phyloP scores from a whole-genome alignment of 37 sponge, comb jelly and placozoan species.

The Halichondria panicea region DNA sequence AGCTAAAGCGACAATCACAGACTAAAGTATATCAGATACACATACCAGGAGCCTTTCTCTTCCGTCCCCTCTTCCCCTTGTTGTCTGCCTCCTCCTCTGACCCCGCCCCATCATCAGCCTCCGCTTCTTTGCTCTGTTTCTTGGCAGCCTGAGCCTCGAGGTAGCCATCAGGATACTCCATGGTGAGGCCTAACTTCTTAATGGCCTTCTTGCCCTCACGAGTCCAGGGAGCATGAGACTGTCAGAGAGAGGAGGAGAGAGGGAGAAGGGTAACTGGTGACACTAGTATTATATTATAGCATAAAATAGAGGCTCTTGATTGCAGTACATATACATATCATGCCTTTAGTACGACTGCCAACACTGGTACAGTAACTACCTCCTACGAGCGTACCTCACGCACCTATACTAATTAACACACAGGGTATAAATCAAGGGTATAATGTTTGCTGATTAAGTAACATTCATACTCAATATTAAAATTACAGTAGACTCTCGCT shows the following conservation, averaged over 20 bases:
- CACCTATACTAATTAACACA: not conserved
- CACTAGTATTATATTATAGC: not conserved
- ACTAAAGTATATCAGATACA: no score
- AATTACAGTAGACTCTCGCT: no score
- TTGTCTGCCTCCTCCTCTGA: slow-evolving; percentile 12
- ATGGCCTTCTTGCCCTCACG: slow-evolving; percentile 67
- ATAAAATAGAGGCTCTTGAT: no score
- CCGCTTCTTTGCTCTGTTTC: slow-evolving; percentile 14
- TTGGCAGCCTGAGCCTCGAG: slow-evolving; percentile 63
- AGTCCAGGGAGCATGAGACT: slow-evolving; percentile 93
- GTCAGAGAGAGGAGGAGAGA: not conserved
- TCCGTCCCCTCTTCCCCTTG: slow-evolving; percentile 28
- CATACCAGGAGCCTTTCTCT: slow-evolving; percentile 33
- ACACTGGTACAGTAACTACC: not conserved
- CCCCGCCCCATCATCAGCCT: slow-evolving; percentile 15
- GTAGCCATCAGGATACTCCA: slow-evolving; percentile 94
- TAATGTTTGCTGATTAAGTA: no score
- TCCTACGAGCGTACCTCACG: not conserved
- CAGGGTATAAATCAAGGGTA: no score
- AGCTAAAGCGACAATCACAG: no score
- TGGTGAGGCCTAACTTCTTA: slow-evolving; percentile 74
- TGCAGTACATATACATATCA: no score
- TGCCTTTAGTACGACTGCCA: not conserved
- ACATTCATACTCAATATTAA: no score
- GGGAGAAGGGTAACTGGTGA: not conserved